A percentile compares a stretch with the other conserved stretches of the same genome.
Conservation (phyloP, 2,888 invertebrate genomes). For the Sphinx pinastri region DNA sequence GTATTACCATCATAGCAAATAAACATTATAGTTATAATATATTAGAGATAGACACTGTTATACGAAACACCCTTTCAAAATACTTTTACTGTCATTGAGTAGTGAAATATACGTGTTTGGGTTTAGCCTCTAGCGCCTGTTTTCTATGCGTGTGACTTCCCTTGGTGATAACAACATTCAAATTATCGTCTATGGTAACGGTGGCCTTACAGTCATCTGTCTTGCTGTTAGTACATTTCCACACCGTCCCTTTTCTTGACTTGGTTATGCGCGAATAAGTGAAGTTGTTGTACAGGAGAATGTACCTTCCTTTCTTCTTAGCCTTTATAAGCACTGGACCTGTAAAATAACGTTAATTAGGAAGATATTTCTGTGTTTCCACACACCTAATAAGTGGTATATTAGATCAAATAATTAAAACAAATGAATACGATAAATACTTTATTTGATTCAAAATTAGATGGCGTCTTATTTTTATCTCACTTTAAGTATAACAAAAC, state of each 20-base stretch:
- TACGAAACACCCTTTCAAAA: background rate
- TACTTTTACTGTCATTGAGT: slow-evolving; percentile 42
- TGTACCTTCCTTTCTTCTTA: slow-evolving; percentile 61
- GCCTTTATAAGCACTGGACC: slow-evolving; percentile 69
- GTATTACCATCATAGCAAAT: too few relatives aligned
- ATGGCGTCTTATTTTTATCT: too few relatives aligned
- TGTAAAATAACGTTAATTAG: slow-evolving; percentile 42
- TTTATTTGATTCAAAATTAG: too few relatives aligned
- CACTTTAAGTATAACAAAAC: too few relatives aligned
- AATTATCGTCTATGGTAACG: slow-evolving; percentile 63
- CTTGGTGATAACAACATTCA: slow-evolving; percentile 60
- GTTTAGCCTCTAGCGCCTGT: slow-evolving; percentile 52
- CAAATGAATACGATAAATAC: background rate
- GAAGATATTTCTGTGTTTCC: background rate
- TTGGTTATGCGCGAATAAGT: slow-evolving; percentile 62
- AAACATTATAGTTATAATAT: too few relatives aligned
- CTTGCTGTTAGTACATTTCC: slow-evolving; percentile 71
- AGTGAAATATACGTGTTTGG: slow-evolving; percentile 76
- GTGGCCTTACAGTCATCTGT: slow-evolving; percentile 61
- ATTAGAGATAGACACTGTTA: background rate
- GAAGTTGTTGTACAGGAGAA: slow-evolving; percentile 60
- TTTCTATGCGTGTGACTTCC: slow-evolving; percentile 59
- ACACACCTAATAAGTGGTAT: background rate
- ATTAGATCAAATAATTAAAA: background rate
- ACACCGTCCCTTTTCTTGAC: slow-evolving; percentile 72